A percentile compares a stretch with the other conserved stretches of the same genome.
These are phyloP conservation scores for Troilus luridus DNA, from an alignment of 2,888 invertebrate species.

Conservation along the genomic window DNA sequence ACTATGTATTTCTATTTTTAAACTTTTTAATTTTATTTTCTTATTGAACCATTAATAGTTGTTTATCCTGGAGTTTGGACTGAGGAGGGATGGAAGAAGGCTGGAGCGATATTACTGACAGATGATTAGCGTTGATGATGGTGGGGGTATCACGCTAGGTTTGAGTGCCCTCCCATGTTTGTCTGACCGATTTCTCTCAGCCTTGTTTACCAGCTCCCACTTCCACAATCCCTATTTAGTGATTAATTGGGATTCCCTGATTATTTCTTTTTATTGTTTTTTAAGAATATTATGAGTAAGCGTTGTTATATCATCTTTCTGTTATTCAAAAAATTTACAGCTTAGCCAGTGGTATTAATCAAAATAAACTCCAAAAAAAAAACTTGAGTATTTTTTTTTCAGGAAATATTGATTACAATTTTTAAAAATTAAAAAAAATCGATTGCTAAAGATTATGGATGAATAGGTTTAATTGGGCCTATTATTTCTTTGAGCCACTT, in stretches of 20 bases:
- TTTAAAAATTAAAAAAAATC: too few species aligned
- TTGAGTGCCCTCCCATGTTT: not conserved
- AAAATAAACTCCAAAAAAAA: too few species aligned
- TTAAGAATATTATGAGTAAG: not conserved
- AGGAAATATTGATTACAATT: too few species aligned
- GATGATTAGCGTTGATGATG: not conserved
- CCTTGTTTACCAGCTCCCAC: not conserved
- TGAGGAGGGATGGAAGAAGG: not conserved
- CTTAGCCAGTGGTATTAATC: too few species aligned
- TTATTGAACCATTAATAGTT: not conserved
- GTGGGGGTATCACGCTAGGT: not conserved
- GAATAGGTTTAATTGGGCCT: too few species aligned
- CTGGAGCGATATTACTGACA: not conserved
- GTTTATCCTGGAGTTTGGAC: not conserved
- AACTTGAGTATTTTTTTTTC: too few species aligned
- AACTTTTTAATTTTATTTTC: not conserved
- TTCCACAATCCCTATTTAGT: not conserved
- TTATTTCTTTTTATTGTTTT: not conserved
- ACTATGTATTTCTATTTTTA: too few species aligned
- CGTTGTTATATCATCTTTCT: not conserved
- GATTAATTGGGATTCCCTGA: conserved; percentile 7
- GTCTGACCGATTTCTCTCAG: conserved; percentile 15
- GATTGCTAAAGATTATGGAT: too few species aligned
- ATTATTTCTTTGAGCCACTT: too few species aligned
- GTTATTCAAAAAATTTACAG: not conserved